Percentiles rank a stretch among this genome's conserved stretches.
phyloP scores from a whole-genome alignment of 2,888 invertebrate species.

The Julus scanicus region DNA sequence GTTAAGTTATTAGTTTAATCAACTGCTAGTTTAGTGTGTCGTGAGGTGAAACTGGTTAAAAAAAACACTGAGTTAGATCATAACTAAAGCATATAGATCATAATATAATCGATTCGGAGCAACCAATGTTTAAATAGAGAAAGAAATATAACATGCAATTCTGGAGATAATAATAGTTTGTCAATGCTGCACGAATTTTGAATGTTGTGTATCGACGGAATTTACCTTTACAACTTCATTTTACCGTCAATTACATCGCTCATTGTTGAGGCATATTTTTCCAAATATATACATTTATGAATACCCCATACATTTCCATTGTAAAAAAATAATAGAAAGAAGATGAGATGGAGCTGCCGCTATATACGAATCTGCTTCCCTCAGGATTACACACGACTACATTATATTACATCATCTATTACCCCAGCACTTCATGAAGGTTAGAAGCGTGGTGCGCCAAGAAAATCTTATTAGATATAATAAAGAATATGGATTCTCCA shows the following conservation, averaged over 20 bases:
- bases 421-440: constrained; percentile 30
- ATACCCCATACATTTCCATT: neutral
- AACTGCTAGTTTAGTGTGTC: too few species aligned
- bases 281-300: neutral
- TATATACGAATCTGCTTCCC: neutral
- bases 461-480: constrained; percentile 30
- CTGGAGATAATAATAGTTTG: neutral
- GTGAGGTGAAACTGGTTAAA: too few species aligned
- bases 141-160: too few species aligned
- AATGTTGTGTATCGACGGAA: neutral
- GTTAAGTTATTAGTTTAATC: too few species aligned
- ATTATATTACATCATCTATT: constrained; percentile 16
- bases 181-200: too few species aligned
- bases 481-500: constrained; percentile 16
- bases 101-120: too few species aligned
- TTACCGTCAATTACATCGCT: neutral
- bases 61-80: too few species aligned
- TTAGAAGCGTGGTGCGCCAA: neutral
- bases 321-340: neutral
- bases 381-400: neutral
- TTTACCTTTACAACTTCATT: neutral
- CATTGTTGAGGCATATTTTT: neutral
- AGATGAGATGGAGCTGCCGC: constrained; percentile 16
- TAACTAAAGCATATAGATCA: too few species aligned
- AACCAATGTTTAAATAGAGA: too few species aligned